A percentile compares a stretch with the other conserved stretches of the same genome.
Conservation (phyloP, 2,888 invertebrate species). For the Sipha maydis region DNA sequence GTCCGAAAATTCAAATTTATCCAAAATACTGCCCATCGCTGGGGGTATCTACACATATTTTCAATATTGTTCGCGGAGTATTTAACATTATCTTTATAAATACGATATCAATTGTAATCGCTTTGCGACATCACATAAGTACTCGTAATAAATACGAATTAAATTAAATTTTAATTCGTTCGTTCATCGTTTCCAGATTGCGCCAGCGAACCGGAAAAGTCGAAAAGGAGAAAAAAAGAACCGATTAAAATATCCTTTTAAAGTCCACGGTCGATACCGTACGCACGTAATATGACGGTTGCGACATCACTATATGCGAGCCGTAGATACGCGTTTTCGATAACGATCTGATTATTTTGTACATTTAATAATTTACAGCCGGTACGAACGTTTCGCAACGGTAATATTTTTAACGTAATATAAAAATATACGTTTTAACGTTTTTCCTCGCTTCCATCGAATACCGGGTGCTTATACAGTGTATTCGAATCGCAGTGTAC, state of each 20-base stretch:
- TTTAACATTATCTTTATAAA: too few relatives aligned
- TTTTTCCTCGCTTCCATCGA: background rate
- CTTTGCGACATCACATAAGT: too few relatives aligned
- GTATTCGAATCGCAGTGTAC: background rate
- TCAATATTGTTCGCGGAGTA: too few relatives aligned
- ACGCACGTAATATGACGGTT: background rate
- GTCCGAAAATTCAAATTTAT: too few relatives aligned
- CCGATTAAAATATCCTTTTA: background rate
- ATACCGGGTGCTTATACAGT: background rate
- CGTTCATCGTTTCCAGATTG: background rate
- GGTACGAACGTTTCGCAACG: background rate
- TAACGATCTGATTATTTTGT: background rate
- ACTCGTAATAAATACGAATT: too few relatives aligned
- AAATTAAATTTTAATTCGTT: too few relatives aligned
- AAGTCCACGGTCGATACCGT: background rate
- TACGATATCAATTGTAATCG: too few relatives aligned
- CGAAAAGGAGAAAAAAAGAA: background rate
- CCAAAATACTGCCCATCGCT: too few relatives aligned
- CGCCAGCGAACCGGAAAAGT: background rate
- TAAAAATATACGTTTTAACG: background rate
- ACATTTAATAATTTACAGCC: background rate
- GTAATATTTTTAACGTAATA: background rate
- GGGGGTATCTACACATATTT: too few relatives aligned
- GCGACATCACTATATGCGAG: background rate
- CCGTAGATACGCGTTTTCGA: background rate